Conservation (phyloP, 2,113 vertebrate species). For the Cheirogaleus medius region DNA sequence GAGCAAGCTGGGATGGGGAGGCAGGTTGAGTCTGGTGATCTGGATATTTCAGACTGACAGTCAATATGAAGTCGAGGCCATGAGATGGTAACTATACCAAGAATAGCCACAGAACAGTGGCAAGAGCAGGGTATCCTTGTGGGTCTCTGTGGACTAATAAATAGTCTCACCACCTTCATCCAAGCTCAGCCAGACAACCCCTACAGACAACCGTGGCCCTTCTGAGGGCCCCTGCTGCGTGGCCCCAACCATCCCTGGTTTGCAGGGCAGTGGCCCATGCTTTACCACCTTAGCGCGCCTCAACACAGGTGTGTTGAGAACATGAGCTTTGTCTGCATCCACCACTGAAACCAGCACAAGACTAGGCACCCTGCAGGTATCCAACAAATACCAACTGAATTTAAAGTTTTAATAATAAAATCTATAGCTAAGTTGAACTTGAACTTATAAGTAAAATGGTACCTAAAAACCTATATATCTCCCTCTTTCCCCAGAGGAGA, state of each 20-base stretch:
- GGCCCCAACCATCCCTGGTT: neutral
- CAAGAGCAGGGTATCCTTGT: neutral
- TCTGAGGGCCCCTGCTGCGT: neutral
- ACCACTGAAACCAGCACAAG: neutral
- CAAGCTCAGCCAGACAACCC: neutral
- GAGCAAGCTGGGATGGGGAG: neutral
- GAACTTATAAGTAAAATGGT: neutral
- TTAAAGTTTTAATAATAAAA: neutral
- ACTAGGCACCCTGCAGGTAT: neutral
- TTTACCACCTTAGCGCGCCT: neutral
- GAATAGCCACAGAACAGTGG: neutral
- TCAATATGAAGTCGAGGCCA: neutral
- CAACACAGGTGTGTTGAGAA: neutral
- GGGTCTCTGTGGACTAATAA: neutral
- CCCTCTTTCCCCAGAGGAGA: neutral
- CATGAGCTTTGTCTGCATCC: neutral
- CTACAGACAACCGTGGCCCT: neutral
- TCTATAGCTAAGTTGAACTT: neutral
- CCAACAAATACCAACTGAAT: neutral
- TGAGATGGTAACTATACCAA: neutral
- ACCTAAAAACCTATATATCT: neutral
- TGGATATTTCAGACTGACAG: neutral
- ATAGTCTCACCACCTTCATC: neutral
- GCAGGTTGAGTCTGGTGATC: neutral
- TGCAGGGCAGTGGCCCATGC: neutral